Percentiles rank a stretch among this genome's conserved stretches.
Conservation (phyloP, 2,113 vertebrate species). For the Desmodus rotundus region DNA sequence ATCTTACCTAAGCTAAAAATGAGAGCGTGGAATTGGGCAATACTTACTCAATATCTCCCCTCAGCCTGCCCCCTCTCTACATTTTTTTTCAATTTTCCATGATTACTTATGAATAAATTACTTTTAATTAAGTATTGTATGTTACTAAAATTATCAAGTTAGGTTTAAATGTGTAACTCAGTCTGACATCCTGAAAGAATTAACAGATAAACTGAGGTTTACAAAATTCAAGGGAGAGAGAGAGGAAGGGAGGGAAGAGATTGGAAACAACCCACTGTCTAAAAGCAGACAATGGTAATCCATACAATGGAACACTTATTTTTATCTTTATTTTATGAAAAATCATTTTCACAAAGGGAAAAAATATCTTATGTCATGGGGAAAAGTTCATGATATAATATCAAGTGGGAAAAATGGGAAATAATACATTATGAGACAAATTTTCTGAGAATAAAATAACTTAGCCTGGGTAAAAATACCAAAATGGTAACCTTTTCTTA, state of each 20-base stretch:
- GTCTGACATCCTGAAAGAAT: neutral
- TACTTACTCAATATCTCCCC: neutral
- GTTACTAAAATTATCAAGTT: neutral
- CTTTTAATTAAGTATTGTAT: neutral
- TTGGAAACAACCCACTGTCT: neutral
- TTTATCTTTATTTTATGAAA: neutral
- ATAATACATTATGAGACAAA: neutral
- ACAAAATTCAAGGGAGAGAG: neutral
- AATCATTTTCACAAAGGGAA: neutral
- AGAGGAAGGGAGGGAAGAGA: neutral
- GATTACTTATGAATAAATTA: neutral
- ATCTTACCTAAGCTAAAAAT: neutral
- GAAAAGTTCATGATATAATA: neutral
- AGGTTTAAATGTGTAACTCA: neutral
- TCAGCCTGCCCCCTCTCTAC: neutral
- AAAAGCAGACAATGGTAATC: neutral
- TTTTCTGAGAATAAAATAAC: conserved; percentile 22
- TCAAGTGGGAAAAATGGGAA: neutral
- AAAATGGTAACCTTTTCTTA: neutral
- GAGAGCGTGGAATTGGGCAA: neutral
- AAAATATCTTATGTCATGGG: neutral
- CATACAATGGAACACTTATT: neutral
- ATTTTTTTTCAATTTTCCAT: neutral
- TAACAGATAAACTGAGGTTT: neutral
- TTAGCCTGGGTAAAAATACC: neutral